These are phyloP conservation scores for Rhingia rostrata DNA, from an alignment of 2,888 invertebrate species.

Conservation along the genomic window DNA sequence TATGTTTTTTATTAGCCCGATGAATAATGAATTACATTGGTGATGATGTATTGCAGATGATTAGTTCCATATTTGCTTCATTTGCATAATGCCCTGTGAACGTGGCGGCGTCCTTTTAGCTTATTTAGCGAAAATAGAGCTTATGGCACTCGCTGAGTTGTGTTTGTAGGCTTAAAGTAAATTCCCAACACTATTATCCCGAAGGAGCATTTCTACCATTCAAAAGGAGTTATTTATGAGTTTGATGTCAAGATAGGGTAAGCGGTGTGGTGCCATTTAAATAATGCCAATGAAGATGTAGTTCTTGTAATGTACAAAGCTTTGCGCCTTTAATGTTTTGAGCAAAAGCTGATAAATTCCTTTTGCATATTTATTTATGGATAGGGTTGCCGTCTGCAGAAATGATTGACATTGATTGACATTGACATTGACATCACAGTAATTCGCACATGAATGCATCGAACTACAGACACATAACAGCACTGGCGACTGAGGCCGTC, in stretches of 20 bases:
- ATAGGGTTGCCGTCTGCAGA: too few species aligned
- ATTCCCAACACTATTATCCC: constrained; percentile 13
- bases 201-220: background rate
- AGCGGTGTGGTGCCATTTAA: constrained; percentile 5
- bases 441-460: too few species aligned
- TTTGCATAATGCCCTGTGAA: constrained; percentile 51
- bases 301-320: background rate
- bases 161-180: constrained; percentile 1
- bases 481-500: too few species aligned
- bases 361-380: too few species aligned
- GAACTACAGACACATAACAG: too few species aligned
- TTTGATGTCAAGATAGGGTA: background rate
- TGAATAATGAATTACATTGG: constrained; percentile 54
- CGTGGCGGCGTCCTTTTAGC: constrained; percentile 12
- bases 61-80: constrained; percentile 53
- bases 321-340: too few species aligned
- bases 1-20: constrained; percentile 37
- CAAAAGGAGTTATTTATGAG: constrained; percentile 26
- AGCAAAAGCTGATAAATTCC: too few species aligned
- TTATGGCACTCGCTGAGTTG: background rate
- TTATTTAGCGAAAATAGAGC: constrained; percentile 13
- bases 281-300: constrained; percentile 1
- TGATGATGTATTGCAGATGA: constrained; percentile 55
- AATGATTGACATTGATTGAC: too few species aligned
- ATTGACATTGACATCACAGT: too few species aligned